Percentiles rank a stretch among this genome's conserved stretches.
phyloP scores from a whole-genome alignment of 23 tunicate species.

The Ascidia mentula region DNA sequence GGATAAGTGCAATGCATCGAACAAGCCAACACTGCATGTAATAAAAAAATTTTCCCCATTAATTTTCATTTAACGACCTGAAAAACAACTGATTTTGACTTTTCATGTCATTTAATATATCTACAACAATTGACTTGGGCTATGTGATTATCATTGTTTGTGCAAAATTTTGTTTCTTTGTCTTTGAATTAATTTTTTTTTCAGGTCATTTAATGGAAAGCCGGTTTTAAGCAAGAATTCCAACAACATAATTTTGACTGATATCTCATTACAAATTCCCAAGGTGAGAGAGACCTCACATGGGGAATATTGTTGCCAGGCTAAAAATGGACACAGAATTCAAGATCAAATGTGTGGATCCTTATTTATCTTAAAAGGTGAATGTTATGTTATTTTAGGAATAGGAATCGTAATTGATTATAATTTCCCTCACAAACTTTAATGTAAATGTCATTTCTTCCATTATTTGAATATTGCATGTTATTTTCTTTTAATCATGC shows the following conservation, averaged over 20 bases:
- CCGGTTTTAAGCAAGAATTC: not conserved
- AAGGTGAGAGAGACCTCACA: not conserved
- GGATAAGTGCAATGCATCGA: no score
- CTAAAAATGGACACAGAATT: not conserved
- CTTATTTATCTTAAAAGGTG: not conserved
- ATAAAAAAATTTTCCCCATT: no score
- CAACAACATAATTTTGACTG: not conserved
- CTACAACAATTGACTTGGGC: not conserved
- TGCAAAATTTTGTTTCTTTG: not conserved
- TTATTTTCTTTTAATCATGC: no score
- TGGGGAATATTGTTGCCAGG: not conserved
- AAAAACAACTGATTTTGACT: no score
- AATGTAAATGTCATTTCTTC: no score
- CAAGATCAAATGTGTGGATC: conserved; percentile 8
- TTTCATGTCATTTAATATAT: no score
- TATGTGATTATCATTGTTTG: not conserved
- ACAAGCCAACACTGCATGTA: no score
- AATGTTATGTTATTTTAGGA: no score
- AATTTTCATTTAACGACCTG: no score
- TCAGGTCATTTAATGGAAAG: not conserved
- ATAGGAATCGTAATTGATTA: no score
- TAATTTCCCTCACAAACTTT: no score
- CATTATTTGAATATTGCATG: no score
- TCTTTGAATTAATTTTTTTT: not conserved
- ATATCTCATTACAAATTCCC: not conserved